Evolutionary conservation across 2,888 invertebrate genomes (phyloP).

Genomic region (Caprella mutica): DNA sequence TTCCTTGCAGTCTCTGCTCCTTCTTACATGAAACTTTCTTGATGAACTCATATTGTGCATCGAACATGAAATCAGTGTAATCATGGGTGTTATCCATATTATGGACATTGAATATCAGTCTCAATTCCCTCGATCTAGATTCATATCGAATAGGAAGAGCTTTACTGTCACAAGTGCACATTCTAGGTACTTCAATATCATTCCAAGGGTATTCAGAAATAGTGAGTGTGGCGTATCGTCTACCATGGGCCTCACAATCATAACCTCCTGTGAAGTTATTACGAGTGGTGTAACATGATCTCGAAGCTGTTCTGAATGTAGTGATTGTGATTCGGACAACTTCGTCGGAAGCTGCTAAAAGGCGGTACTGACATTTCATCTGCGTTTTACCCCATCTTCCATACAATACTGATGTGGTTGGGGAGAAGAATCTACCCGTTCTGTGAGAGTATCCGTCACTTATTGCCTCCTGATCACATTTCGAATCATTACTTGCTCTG

Average conservation of each 20-base stretch:
- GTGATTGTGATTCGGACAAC: slow-evolving; percentile 27
- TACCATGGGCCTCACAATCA: slow-evolving; percentile 23
- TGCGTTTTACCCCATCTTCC: slow-evolving; percentile 27
- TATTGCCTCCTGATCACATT: slow-evolving; percentile 31
- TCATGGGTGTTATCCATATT: slow-evolving; percentile 32
- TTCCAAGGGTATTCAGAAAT: slow-evolving; percentile 32
- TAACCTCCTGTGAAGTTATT: slow-evolving; percentile 27
- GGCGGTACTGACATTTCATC: slow-evolving; percentile 27
- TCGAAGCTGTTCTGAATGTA: slow-evolving; percentile 24
- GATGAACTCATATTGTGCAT: slow-evolving; percentile 31
- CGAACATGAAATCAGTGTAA: slow-evolving; percentile 30
- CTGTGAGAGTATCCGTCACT: slow-evolving; percentile 29
- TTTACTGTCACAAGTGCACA: slow-evolving; percentile 26
- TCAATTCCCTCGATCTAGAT: slow-evolving; percentile 22
- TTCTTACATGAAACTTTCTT: slow-evolving; percentile 29
- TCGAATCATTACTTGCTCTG: slow-evolving; percentile 27
- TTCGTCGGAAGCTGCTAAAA: slow-evolving; percentile 25
- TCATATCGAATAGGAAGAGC: slow-evolving; percentile 27
- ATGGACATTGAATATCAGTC: slow-evolving; percentile 28
- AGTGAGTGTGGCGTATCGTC: slow-evolving; percentile 26
- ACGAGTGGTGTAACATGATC: slow-evolving; percentile 27
- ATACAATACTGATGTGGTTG: slow-evolving; percentile 26
- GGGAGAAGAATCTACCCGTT: slow-evolving; percentile 23
- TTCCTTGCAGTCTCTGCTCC: slow-evolving; percentile 29
- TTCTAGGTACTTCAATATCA: slow-evolving; percentile 30